A percentile compares a stretch with the other conserved stretches of the same genome.
phyloP scores from a whole-genome alignment of 2,888 invertebrate genomes.

The Thecocarcelia acutangulata region DNA sequence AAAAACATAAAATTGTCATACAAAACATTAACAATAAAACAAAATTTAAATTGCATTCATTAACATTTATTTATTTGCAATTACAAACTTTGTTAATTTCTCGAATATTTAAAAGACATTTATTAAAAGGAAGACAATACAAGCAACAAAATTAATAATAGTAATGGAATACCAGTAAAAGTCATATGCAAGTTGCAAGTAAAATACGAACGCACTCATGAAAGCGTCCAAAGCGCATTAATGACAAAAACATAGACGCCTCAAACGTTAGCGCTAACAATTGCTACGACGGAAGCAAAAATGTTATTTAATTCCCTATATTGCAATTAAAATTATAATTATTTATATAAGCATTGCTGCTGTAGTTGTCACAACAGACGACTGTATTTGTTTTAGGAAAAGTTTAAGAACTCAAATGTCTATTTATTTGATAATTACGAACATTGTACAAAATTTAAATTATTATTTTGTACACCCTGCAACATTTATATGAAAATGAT shows the following conservation, averaged over 20 bases:
- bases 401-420: slow-evolving; percentile 26
- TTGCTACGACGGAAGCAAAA: slow-evolving; percentile 48
- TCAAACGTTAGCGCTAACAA: background rate
- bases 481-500: background rate
- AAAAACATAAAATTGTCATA: background rate
- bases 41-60: slow-evolving; percentile 13
- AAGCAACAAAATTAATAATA: slow-evolving; percentile 18
- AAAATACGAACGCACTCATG: slow-evolving; percentile 26
- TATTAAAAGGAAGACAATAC: slow-evolving; percentile 16
- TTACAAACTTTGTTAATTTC: slow-evolving; percentile 19
- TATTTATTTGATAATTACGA: slow-evolving; percentile 35
- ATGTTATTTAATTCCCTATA: slow-evolving; percentile 14
- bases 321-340: slow-evolving; percentile 12
- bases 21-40: background rate
- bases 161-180: background rate
- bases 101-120: slow-evolving; percentile 35
- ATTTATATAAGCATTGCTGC: background rate
- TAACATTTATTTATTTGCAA: slow-evolving; percentile 25
- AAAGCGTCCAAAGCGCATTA: slow-evolving; percentile 31
- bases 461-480: slow-evolving; percentile 4
- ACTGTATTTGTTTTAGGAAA: slow-evolving; percentile 1
- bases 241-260: slow-evolving; percentile 6
- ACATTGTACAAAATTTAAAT: slow-evolving; percentile 19
- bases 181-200: slow-evolving; percentile 2
- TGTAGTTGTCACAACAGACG: background rate